phyloP scores from a whole-genome alignment of 2,797 vertebrate genomes.

The Acanthopagrus latus region DNA sequence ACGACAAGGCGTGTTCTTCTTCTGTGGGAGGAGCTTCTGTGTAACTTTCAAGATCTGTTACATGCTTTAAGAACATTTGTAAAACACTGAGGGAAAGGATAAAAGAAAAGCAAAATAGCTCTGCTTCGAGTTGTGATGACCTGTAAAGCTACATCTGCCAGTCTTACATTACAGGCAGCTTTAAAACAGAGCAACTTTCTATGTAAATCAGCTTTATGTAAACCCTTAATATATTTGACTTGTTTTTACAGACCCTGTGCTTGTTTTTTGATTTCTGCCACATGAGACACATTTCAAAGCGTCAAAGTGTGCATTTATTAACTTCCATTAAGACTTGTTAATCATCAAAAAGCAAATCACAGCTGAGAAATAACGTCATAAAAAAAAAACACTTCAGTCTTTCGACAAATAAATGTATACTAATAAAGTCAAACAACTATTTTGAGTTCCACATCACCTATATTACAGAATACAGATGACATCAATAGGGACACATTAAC shows the following conservation, averaged over 20 bases:
- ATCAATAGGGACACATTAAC: slow-evolving; percentile 59
- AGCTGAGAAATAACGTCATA: slow-evolving; percentile 53
- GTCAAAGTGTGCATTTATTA: slow-evolving; percentile 74
- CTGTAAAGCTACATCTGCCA: slow-evolving; percentile 20
- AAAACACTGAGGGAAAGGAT: too few relatives aligned
- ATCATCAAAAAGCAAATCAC: slow-evolving; percentile 56
- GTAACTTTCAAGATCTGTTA: too few relatives aligned
- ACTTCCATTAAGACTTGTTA: slow-evolving; percentile 54
- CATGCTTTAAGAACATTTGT: too few relatives aligned
- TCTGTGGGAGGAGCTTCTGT: too few relatives aligned
- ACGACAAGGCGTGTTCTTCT: too few relatives aligned
- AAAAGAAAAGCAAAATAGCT: not conserved
- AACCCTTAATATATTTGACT: slow-evolving; percentile 48
- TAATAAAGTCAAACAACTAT: slow-evolving; percentile 25
- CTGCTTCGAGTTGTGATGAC: slow-evolving; percentile 1
- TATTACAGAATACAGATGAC: slow-evolving; percentile 38
- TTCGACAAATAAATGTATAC: slow-evolving; percentile 35
- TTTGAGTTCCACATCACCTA: slow-evolving; percentile 27
- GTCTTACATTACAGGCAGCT: slow-evolving; percentile 20
- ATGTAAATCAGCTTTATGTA: slow-evolving; percentile 47
- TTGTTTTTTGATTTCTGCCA: slow-evolving; percentile 22
- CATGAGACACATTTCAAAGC: slow-evolving; percentile 43
- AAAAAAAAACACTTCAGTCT: slow-evolving; percentile 27
- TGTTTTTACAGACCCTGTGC: slow-evolving; percentile 47
- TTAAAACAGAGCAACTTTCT: slow-evolving; percentile 28